These are phyloP conservation scores for Darevskia mixta DNA, from an alignment of 2,797 vertebrate species.

Conservation along the genomic window DNA sequence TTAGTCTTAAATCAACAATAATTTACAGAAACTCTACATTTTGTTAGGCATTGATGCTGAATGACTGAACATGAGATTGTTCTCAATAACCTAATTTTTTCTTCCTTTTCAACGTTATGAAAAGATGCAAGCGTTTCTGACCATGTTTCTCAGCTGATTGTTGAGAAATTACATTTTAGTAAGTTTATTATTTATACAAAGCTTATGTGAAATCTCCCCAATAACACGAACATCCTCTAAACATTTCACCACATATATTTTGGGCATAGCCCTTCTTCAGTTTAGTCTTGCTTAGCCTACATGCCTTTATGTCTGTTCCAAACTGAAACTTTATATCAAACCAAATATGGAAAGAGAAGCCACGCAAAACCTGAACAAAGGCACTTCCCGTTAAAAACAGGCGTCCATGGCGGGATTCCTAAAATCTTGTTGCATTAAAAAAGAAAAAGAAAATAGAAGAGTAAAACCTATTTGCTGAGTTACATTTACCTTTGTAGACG, in stretches of 20 bases:
- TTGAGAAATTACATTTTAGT: background rate
- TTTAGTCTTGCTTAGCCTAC: conserved; percentile 1
- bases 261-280: conserved; percentile 23
- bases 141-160: background rate
- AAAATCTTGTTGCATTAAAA: background rate
- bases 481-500: background rate
- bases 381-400: conserved; percentile 8
- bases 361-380: accelerated
- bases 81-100: background rate
- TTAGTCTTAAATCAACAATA: background rate
- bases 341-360: conserved; percentile 2
- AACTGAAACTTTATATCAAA: background rate
- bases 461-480: too few relatives aligned
- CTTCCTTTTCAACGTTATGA: background rate
- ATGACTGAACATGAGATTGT: background rate
- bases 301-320: background rate
- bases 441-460: too few relatives aligned
- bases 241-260: conserved; percentile 21
- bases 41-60: background rate
- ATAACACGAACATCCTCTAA: background rate
- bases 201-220: background rate
- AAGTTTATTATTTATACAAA: background rate
- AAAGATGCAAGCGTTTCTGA: background rate
- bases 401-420: background rate
- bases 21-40: background rate